Evolutionary conservation across 35 echinoderm and acorn worm genomes (phyloP).

Genomic region (Strongylocentrotus purpuratus): DNA sequence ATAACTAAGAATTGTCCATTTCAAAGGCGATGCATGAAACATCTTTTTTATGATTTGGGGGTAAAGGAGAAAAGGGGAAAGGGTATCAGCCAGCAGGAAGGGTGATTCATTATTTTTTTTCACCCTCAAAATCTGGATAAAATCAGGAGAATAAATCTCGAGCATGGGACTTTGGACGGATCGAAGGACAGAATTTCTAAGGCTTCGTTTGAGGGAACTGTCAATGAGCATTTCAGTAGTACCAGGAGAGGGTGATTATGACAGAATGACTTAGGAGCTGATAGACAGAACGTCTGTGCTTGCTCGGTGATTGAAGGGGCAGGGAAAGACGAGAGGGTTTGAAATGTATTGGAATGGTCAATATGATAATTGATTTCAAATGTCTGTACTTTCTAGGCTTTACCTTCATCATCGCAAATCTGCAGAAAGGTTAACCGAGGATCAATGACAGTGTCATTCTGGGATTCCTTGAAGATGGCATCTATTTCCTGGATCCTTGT

Average conservation of each 20-base stretch:
- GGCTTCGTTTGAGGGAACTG: not conserved
- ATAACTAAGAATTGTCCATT: not conserved
- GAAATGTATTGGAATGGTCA: constrained; percentile 1
- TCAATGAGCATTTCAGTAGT: not conserved
- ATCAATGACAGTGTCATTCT: not conserved
- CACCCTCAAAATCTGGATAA: not conserved
- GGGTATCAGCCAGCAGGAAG: not conserved
- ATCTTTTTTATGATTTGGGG: not conserved
- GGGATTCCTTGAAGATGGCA: not conserved
- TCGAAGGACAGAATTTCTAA: not conserved
- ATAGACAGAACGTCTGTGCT: not conserved
- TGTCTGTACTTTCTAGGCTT: not conserved
- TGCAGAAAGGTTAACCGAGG: not conserved
- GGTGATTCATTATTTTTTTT: not conserved
- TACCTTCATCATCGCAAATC: not conserved
- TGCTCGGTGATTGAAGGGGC: not conserved
- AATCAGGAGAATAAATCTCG: not conserved
- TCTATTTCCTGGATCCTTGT: not conserved
- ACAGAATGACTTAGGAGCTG: not conserved
- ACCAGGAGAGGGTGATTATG: not conserved
- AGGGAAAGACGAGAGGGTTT: not conserved
- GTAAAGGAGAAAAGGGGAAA: not conserved
- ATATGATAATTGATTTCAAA: not conserved
- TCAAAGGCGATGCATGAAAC: not conserved
- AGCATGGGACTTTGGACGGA: not conserved